These are phyloP conservation scores for Pachycephala philippinensis DNA, from an alignment of 2,113 vertebrate species.

Conservation along the genomic window DNA sequence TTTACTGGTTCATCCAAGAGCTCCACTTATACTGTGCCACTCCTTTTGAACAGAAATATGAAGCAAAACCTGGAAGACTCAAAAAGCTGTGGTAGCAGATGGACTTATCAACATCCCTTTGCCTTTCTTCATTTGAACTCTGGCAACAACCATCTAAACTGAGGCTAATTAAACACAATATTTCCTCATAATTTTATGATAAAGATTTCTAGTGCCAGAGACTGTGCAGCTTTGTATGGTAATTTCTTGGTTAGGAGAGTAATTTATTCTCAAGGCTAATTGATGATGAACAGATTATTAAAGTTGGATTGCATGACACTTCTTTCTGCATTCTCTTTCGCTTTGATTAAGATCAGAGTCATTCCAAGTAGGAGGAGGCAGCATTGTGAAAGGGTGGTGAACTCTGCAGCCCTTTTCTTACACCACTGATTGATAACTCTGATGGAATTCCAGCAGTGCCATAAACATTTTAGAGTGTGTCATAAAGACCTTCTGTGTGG, in stretches of 20 bases:
- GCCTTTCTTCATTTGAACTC: not conserved
- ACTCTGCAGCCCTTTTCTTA: not conserved
- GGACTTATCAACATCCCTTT: not conserved
- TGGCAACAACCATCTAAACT: not conserved
- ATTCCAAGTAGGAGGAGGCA: conserved; percentile 23
- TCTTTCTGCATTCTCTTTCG: conserved; percentile 3
- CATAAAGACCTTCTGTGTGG: conserved; percentile 31
- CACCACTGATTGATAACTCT: conserved; percentile 46
- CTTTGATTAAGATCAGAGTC: not conserved
- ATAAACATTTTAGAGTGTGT: conserved; percentile 49
- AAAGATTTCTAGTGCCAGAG: conserved; percentile 22
- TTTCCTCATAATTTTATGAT: conserved; percentile 40
- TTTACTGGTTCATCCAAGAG: not conserved
- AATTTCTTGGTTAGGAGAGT: conserved; percentile 60
- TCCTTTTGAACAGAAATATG: not conserved
- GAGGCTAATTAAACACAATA: conserved; percentile 33
- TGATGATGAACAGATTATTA: conserved; percentile 52
- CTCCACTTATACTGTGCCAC: not conserved
- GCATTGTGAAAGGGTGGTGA: conserved; percentile 14
- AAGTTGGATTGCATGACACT: not conserved
- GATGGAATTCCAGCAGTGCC: conserved; percentile 19
- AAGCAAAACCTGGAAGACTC: not conserved
- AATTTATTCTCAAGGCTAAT: conserved; percentile 63
- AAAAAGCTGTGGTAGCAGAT: not conserved
- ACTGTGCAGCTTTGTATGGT: not conserved